Evolutionary conservation across 2,888 invertebrate genomes (phyloP).

Genomic region (Auanema sp.): DNA sequence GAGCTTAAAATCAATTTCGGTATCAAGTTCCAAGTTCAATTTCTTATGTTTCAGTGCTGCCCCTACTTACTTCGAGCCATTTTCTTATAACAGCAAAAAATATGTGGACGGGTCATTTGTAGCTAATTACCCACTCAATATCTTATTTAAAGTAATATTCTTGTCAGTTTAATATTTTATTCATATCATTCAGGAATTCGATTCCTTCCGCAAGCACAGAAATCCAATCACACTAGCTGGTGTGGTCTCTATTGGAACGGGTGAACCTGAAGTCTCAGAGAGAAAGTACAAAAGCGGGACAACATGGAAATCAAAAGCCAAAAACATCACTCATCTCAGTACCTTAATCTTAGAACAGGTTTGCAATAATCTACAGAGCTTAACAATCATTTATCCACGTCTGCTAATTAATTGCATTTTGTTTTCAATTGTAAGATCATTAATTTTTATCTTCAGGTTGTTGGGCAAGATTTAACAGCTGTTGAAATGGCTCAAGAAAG

Average conservation of each 20-base stretch:
- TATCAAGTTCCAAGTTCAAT: neutral
- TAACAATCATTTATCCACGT: neutral
- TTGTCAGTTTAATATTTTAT: neutral
- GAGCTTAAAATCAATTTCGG: neutral
- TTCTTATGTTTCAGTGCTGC: slow-evolving; percentile 43
- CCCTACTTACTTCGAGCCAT: slow-evolving; percentile 60
- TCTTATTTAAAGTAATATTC: slow-evolving; percentile 48
- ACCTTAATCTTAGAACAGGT: slow-evolving; percentile 56
- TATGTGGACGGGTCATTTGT: slow-evolving; percentile 59
- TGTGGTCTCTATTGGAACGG: slow-evolving; percentile 57
- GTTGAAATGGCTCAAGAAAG: slow-evolving; percentile 55
- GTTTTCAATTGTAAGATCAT: neutral
- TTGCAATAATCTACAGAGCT: neutral
- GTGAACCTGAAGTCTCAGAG: slow-evolving; percentile 42
- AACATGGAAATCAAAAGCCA: slow-evolving; percentile 42
- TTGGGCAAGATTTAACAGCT: slow-evolving; percentile 56
- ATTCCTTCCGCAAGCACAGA: slow-evolving; percentile 44
- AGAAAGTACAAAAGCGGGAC: slow-evolving; percentile 46
- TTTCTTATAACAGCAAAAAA: slow-evolving; percentile 37
- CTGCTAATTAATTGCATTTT: neutral
- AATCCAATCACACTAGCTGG: slow-evolving; percentile 47
- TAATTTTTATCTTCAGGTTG: slow-evolving; percentile 34
- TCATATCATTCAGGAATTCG: slow-evolving; percentile 45
- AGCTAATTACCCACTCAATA: slow-evolving; percentile 57
- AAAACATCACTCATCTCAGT: slow-evolving; percentile 48